Evolutionary conservation across 2,113 vertebrate genomes (phyloP).

Genomic region (Pelvicachromis taeniatus): DNA sequence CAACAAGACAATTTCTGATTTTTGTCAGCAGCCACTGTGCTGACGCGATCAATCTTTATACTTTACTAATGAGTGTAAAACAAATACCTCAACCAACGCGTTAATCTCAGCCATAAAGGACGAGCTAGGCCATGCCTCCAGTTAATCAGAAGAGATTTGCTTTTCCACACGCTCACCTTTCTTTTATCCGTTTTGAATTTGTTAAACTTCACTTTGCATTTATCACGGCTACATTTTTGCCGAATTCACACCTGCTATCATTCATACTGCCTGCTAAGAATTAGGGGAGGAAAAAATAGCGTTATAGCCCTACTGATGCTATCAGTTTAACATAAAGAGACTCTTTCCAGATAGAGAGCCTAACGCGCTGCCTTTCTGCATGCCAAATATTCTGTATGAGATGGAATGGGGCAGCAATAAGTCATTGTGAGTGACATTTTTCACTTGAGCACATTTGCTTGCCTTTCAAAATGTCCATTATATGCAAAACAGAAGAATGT

Average conservation of each 20-base stretch:
- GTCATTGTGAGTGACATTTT: background rate
- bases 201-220: background rate
- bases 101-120: background rate
- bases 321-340: background rate
- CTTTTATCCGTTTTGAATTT: background rate
- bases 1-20: slow-evolving; percentile 5
- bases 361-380: background rate
- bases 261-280: background rate
- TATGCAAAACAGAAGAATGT: background rate
- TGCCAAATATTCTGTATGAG: background rate
- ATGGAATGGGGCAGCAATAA: background rate
- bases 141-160: background rate
- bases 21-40: background rate
- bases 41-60: slow-evolving; percentile 28
- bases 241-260: background rate
- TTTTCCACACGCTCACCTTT: background rate
- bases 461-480: background rate
- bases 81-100: background rate
- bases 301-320: background rate
- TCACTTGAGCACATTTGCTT: background rate
- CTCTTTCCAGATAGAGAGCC: background rate
- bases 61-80: slow-evolving; percentile 23
- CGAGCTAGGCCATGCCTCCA: background rate
- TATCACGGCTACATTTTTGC: background rate
- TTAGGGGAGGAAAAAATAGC: background rate